Conservation (phyloP, 2,113 vertebrate genomes). For the Syngnathus typhle region DNA sequence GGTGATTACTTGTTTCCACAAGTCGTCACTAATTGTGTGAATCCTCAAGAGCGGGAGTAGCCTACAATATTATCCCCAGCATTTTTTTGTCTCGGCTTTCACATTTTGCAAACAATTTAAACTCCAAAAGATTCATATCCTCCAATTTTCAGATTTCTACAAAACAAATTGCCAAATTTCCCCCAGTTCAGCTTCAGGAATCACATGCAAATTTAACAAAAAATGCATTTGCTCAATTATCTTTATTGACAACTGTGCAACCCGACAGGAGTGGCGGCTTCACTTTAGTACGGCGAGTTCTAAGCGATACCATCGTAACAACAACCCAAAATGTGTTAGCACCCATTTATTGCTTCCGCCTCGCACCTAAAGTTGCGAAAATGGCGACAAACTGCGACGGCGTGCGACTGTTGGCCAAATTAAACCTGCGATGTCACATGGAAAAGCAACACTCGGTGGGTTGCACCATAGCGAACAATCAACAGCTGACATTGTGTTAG, state of each 20-base stretch:
- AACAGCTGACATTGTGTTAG: conserved; percentile 6
- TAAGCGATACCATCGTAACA: background rate
- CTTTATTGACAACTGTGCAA: background rate
- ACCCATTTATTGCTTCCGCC: conserved; percentile 11
- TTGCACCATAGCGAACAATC: conserved; percentile 14
- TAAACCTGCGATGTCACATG: conserved; percentile 71
- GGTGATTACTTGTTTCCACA: background rate
- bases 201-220: too few relatives aligned
- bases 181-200: too few relatives aligned
- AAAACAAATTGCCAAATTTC: too few relatives aligned
- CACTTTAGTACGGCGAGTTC: background rate
- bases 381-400: conserved; percentile 65
- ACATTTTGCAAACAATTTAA: too few relatives aligned
- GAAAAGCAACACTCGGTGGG: conserved; percentile 59
- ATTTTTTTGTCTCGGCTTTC: background rate
- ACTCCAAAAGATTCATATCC: too few relatives aligned
- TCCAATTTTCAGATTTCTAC: too few relatives aligned
- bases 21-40: too few relatives aligned
- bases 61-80: too few relatives aligned
- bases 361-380: conserved; percentile 71
- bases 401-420: conserved; percentile 75
- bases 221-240: background rate
- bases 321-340: background rate
- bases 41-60: too few relatives aligned
- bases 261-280: background rate